Percentiles rank a stretch among this genome's conserved stretches.
Evolutionary conservation across 2,797 vertebrate genomes (phyloP).

Genomic region (Aulostomus chinensis): DNA sequence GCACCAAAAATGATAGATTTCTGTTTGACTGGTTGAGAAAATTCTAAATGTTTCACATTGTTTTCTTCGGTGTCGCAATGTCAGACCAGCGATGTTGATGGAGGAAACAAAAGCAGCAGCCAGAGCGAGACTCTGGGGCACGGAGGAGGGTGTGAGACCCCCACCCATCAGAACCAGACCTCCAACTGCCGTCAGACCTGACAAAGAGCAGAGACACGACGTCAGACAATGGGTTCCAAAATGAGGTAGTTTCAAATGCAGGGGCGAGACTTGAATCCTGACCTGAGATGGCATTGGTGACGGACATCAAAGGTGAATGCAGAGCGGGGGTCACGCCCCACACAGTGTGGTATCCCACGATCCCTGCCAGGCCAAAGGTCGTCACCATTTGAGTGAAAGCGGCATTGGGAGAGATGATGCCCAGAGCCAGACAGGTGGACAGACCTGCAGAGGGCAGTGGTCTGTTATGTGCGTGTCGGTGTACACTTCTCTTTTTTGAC

Average conservation of each 20-base stretch:
- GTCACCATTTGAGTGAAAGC: constrained; percentile 85
- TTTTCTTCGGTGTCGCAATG: neutral
- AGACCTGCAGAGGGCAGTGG: constrained; percentile 63
- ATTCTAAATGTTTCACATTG: no score
- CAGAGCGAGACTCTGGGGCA: constrained; percentile 80
- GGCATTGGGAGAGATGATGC: constrained; percentile 75
- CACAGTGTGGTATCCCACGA: constrained; percentile 82
- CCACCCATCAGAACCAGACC: constrained; percentile 87
- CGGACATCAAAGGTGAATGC: constrained; percentile 82
- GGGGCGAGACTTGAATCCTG: constrained; percentile 59
- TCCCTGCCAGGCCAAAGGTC: constrained; percentile 82
- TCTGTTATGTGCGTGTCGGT: no score
- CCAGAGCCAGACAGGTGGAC: constrained; percentile 77
- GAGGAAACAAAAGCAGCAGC: constrained; percentile 86
- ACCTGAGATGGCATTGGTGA: constrained; percentile 88
- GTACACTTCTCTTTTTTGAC: no score
- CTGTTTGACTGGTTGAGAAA: neutral
- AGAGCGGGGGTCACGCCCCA: constrained; percentile 84
- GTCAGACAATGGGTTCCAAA: neutral
- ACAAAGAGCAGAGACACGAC: neutral
- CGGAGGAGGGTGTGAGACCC: constrained; percentile 74
- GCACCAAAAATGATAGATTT: neutral
- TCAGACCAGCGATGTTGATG: constrained; percentile 84
- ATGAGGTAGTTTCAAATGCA: neutral
- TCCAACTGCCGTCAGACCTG: constrained; percentile 86